Conservation (phyloP, 2,888 invertebrate genomes). For the Nesidiocoris tenuis region DNA sequence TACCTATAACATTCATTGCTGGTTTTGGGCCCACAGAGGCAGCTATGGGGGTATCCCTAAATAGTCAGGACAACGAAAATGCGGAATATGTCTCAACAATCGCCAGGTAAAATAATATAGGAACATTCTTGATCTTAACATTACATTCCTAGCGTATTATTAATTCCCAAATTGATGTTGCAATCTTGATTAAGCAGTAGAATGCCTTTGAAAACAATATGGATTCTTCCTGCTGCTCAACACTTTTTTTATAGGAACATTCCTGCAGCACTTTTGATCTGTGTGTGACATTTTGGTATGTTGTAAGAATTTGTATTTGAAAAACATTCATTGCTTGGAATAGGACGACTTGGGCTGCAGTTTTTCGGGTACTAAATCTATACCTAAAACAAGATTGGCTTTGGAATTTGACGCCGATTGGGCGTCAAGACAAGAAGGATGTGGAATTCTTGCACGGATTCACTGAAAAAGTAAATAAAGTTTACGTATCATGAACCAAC, state of each 20-base stretch:
- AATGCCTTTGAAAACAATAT: too few relatives aligned
- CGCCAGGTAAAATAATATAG: conserved; percentile 54
- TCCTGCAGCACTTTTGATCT: too few relatives aligned
- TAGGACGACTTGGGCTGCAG: not conserved
- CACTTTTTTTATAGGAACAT: too few relatives aligned
- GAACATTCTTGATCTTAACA: not conserved
- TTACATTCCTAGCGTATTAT: not conserved
- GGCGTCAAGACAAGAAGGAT: conserved; percentile 27
- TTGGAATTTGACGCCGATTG: conserved; percentile 28
- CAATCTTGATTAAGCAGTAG: not conserved
- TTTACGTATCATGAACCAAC: too few relatives aligned
- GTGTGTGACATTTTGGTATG: too few relatives aligned
- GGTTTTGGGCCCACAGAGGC: conserved; percentile 60
- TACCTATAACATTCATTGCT: too few relatives aligned
- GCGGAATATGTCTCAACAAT: conserved; percentile 62
- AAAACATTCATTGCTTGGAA: too few relatives aligned
- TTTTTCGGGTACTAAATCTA: not conserved
- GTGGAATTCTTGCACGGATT: conserved; percentile 33
- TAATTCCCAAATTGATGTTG: not conserved
- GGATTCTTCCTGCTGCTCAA: too few relatives aligned
- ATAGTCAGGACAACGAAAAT: conserved; percentile 60
- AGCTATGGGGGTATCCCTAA: conserved; percentile 69
- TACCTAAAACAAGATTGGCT: conserved; percentile 35
- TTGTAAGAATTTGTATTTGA: too few relatives aligned
- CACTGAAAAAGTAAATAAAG: conserved; percentile 22